Evolutionary conservation across 1,140 invertebrate species (phyloP).

Genomic region (Thaumetopoea pityocampa): DNA sequence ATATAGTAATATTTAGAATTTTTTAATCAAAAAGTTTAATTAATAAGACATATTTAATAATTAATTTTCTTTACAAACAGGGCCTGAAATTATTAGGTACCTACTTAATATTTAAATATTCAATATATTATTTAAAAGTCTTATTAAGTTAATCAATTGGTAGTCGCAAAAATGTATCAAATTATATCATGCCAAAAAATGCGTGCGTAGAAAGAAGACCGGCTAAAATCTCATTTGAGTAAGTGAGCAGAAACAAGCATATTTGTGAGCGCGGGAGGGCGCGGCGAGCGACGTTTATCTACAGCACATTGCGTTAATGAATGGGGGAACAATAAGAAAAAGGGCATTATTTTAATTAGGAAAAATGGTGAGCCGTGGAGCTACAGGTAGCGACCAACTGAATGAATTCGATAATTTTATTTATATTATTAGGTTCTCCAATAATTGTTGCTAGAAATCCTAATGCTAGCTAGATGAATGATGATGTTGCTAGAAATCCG

Average conservation of each 20-base stretch:
- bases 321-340: slow-evolving; percentile 69
- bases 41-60: too few species aligned
- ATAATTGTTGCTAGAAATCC: too few species aligned
- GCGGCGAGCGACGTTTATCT: slow-evolving; percentile 67
- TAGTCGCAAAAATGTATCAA: slow-evolving; percentile 33
- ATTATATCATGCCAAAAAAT: slow-evolving; percentile 46
- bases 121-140: slow-evolving; percentile 1
- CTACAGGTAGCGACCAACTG: too few species aligned
- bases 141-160: slow-evolving; percentile 25
- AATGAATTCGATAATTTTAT: slow-evolving; percentile 37
- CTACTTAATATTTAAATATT: too few species aligned
- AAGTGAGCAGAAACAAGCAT: slow-evolving; percentile 59
- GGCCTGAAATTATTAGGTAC: not conserved
- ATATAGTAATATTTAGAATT: too few species aligned
- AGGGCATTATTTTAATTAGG: slow-evolving; percentile 75
- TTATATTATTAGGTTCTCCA: too few species aligned
- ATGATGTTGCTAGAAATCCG: too few species aligned
- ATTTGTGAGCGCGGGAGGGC: slow-evolving; percentile 62
- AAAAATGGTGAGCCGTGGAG: slow-evolving; percentile 51
- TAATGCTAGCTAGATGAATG: too few species aligned
- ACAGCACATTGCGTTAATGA: slow-evolving; percentile 72
- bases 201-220: slow-evolving; percentile 44
- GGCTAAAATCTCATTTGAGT: slow-evolving; percentile 56
- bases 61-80: too few species aligned
- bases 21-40: too few species aligned